Percentiles rank a stretch among this genome's conserved stretches.
Evolutionary conservation across 2,113 vertebrate genomes (phyloP).

Genomic region (Colinus virginianus): DNA sequence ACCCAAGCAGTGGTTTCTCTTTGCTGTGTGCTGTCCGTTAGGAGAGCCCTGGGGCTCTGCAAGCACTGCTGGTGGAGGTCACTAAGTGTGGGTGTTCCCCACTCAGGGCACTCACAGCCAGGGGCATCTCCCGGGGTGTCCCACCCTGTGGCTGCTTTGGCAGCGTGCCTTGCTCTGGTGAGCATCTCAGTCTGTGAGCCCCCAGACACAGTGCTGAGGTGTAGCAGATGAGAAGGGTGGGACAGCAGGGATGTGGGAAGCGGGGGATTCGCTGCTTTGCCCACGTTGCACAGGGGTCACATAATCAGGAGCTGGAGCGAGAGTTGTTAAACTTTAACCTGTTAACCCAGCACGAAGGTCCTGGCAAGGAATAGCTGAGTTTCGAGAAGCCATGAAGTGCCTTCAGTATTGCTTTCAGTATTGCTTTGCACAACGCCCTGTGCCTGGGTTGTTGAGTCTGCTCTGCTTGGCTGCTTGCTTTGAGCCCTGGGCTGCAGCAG

Average conservation of each 20-base stretch:
- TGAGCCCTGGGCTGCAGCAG: not conserved
- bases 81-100: not conserved
- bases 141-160: accelerated
- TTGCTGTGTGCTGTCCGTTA: not conserved
- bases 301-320: not conserved
- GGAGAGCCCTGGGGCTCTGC: not conserved
- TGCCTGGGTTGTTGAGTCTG: not conserved
- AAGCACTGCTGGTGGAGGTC: not conserved
- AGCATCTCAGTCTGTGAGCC: not conserved
- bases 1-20: too few species aligned
- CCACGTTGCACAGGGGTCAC: not conserved
- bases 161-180: accelerated
- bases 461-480: too few species aligned
- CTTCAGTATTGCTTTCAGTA: not conserved
- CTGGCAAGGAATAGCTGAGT: not conserved
- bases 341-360: not conserved
- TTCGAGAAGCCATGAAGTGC: not conserved
- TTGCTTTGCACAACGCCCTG: not conserved
- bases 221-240: not conserved
- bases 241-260: not conserved
- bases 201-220: not conserved
- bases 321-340: slow-evolving; percentile 52
- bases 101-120: not conserved
- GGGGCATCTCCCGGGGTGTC: not conserved
- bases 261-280: not conserved